Percentiles rank a stretch among this genome's conserved stretches.
Conservation (phyloP, 2,113 vertebrate species). For the Melanocharis versteri region DNA sequence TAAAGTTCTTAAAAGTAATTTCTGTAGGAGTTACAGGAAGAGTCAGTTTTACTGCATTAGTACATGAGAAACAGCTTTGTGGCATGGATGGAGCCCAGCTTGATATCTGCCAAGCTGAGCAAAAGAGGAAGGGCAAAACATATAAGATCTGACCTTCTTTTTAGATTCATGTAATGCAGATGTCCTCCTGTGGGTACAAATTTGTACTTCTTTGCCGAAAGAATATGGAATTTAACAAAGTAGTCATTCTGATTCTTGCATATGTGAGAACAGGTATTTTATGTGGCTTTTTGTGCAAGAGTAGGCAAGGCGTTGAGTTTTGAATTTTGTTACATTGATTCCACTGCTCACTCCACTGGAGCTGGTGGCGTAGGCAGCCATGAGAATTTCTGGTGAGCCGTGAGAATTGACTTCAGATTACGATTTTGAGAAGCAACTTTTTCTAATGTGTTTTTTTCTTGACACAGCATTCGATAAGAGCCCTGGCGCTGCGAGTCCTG, state of each 20-base stretch:
- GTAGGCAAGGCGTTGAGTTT: background rate
- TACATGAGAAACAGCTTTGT: background rate
- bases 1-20: background rate
- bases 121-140: background rate
- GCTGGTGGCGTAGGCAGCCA: rapidly evolving
- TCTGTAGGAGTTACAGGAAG: background rate
- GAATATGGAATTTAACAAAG: background rate
- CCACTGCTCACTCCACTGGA: background rate
- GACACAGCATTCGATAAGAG: constrained; percentile 89
- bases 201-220: background rate
- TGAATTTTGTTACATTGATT: background rate
- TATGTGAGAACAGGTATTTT: background rate
- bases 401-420: background rate
- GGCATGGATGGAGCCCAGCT: background rate
- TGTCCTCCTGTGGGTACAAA: background rate
- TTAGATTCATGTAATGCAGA: background rate
- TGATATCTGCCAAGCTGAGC: background rate
- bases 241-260: background rate
- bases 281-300: background rate
- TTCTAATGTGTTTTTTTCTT: background rate
- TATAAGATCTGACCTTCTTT: background rate
- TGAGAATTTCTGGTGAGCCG: background rate
- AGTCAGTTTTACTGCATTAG: background rate
- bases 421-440: background rate
- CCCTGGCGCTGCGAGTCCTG: constrained; percentile 89